Evolutionary conservation across 2,888 invertebrate species (phyloP).

Genomic region (Drosophila imparisetae): DNA sequence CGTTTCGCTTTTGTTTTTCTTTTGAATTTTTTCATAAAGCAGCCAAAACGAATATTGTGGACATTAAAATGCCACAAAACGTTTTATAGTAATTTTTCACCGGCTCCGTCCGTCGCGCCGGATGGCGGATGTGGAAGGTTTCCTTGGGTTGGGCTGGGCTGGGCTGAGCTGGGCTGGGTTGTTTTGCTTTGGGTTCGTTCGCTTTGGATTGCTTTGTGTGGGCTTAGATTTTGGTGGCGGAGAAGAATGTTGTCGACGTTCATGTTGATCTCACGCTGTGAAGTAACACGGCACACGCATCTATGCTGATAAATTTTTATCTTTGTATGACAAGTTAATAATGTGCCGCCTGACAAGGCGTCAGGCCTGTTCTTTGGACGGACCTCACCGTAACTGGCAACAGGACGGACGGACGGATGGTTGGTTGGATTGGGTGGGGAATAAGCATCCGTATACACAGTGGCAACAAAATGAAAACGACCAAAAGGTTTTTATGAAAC

Average conservation of each 20-base stretch:
- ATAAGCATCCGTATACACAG: slow-evolving; percentile 8
- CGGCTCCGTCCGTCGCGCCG: slow-evolving; percentile 26
- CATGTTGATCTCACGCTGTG: slow-evolving; percentile 74
- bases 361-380: slow-evolving; percentile 20
- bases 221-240: slow-evolving; percentile 1
- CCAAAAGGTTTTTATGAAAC: slow-evolving; percentile 28
- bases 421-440: not conserved
- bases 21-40: slow-evolving; percentile 72
- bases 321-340: slow-evolving; percentile 83
- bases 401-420: not conserved
- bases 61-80: slow-evolving; percentile 82
- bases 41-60: slow-evolving; percentile 62
- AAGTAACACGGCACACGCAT: slow-evolving; percentile 63
- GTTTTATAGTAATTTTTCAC: slow-evolving; percentile 81
- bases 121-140: slow-evolving; percentile 14
- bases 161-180: slow-evolving; percentile 2
- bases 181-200: slow-evolving; percentile 1
- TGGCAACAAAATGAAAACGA: slow-evolving; percentile 6
- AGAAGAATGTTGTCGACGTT: slow-evolving; percentile 56
- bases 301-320: slow-evolving; percentile 81
- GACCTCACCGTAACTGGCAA: not conserved
- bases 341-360: slow-evolving; percentile 64
- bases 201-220: not conserved
- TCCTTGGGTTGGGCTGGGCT: not conserved
- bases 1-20: slow-evolving; percentile 51